A percentile compares a stretch with the other conserved stretches of the same genome.
Evolutionary conservation across 2,113 vertebrate genomes (phyloP).

Genomic region (Cygnus buccinator): DNA sequence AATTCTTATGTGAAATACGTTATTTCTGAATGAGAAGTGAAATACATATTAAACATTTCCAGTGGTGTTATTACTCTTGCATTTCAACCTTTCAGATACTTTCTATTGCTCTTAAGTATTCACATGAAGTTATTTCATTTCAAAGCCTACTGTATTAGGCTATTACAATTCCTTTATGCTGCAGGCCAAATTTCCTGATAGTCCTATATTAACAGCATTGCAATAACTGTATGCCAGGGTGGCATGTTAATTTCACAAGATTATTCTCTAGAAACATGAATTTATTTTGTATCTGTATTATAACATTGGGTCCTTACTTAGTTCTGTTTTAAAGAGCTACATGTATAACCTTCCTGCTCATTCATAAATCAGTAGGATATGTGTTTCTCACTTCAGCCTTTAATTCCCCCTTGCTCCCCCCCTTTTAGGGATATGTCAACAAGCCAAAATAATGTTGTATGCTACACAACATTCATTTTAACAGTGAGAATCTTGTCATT

Average conservation of each 20-base stretch:
- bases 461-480: not conserved
- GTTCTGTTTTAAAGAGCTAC: not conserved
- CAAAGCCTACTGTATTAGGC: not conserved
- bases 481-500: not conserved
- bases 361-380: not conserved
- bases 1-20: not conserved
- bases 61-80: not conserved
- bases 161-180: constrained; percentile 32
- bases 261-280: not conserved
- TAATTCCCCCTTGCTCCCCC: not conserved
- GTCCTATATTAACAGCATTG: not conserved
- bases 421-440: not conserved
- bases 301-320: not conserved
- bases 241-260: not conserved
- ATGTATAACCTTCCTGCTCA: not conserved
- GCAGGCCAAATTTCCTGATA: constrained; percentile 37
- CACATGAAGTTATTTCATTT: constrained; percentile 5
- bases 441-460: not conserved
- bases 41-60: not conserved
- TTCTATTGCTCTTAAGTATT: constrained; percentile 21
- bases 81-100: not conserved
- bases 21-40: not conserved
- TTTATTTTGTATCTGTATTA: not conserved
- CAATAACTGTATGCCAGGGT: not conserved
- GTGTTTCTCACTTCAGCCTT: not conserved